Conservation (phyloP, 35 echinoderm and acorn worm species). For the Heliocidaris erythrogramma region DNA sequence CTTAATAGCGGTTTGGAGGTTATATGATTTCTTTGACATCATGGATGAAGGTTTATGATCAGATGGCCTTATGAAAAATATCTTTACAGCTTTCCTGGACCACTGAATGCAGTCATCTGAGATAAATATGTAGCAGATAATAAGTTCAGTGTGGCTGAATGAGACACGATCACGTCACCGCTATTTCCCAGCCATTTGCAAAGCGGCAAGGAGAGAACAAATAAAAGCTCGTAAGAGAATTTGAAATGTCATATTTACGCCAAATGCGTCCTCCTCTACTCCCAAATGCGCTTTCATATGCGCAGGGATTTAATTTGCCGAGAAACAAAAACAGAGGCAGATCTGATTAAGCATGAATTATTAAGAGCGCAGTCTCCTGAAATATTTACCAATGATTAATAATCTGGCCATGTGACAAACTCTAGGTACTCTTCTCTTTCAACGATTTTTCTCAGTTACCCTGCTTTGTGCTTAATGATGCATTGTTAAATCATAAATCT, state of each 20-base stretch:
- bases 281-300: background rate
- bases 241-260: background rate
- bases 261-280: background rate
- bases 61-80: background rate
- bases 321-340: background rate
- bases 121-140: background rate
- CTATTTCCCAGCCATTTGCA: background rate
- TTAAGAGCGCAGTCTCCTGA: background rate
- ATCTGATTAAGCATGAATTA: background rate
- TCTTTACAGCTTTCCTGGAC: background rate
- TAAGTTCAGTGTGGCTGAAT: background rate
- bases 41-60: background rate
- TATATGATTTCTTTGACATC: background rate
- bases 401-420: background rate
- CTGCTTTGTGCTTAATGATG: background rate
- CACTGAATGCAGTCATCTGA: background rate
- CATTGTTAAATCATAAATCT: background rate
- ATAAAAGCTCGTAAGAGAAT: background rate
- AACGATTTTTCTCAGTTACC: background rate
- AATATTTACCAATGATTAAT: slow-evolving; percentile 20
- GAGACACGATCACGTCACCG: background rate
- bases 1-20: background rate
- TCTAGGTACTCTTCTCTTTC: background rate
- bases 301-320: background rate
- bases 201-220: background rate